Base-by-base conservation (phyloP, 2,113 vertebrate species). In the Ploceus nigricollis region DNA sequence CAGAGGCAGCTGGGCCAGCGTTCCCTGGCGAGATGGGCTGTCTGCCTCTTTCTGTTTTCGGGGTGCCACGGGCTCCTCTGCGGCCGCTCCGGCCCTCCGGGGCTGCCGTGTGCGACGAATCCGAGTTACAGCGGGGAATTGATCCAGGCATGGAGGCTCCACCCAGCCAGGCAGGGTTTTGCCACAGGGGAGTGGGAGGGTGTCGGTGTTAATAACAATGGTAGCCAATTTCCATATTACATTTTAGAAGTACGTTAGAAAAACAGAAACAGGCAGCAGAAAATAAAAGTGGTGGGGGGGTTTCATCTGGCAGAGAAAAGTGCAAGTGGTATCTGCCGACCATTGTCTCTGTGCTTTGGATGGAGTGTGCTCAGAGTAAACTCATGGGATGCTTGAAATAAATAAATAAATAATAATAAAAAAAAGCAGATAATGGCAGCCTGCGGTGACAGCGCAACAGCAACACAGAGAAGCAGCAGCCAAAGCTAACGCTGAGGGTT, bases 1-100 rank as follows among this genome's bases (percentile, higher is more conserved):
- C 61, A 40, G 61, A 94, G 94, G 87, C 86, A 56, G 88, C 91
- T 56, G 10, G 40, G 93, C 93, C 47, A 80, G 77, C 70, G 9
- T 69, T 95, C 91, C 90, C 97, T 50, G 80, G 54, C 37, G 25
- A 79, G 89, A 97, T 95, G 93, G 96, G 96, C 94, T 93, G 51
- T 81, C 95, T 98, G 97, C 98, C 97, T 98, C 97, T 97, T 98
- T 98, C 98, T 97, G 97, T 95, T 94, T 94, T 82, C 2, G 11
- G 73, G 64, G 27, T 65, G 77, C 73, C 60, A 12, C 7, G 20
- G 69, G 61, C 61, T 82, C 39, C 72, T 60, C 27, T 3, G 27
- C 1, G 9, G 70, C 82, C 8, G 17, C 42, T 23, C 12, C 1
- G 37, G n/a, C 76, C 83, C 87, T 47, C 71, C 31, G 5, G 23